phyloP scores from a whole-genome alignment of 2,888 invertebrate genomes.

The Caenorhabditis sulstoni region DNA sequence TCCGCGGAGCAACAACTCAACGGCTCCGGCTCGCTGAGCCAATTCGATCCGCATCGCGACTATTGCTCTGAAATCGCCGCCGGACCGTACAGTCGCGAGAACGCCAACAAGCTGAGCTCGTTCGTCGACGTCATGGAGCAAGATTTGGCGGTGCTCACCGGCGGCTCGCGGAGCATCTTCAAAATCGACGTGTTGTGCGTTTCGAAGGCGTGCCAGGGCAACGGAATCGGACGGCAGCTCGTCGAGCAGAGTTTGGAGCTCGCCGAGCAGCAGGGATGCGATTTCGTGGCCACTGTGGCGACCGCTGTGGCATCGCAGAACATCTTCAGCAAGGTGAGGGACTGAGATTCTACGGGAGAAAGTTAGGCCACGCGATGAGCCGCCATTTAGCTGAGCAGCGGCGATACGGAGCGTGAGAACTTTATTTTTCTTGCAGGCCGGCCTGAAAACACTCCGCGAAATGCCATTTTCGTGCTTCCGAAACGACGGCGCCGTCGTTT shows the following conservation, averaged over 20 bases:
- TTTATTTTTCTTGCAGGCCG: conserved; percentile 46
- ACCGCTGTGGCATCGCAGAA: conserved; percentile 65
- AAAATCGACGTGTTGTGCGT: conserved; percentile 71
- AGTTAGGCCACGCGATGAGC: no score
- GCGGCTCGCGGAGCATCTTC: conserved; percentile 45
- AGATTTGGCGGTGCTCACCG: conserved; percentile 42
- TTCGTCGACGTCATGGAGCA: conserved; percentile 64
- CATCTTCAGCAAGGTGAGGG: conserved; percentile 59
- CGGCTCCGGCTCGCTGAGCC: neutral
- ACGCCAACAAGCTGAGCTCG: conserved; percentile 60
- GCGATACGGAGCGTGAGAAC: no score
- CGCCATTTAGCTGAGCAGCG: no score
- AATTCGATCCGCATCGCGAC: conserved; percentile 63
- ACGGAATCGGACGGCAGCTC: conserved; percentile 59
- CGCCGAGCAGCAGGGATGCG: conserved; percentile 51
- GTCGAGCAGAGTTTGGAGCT: conserved; percentile 51
- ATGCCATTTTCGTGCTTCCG: conserved; percentile 69
- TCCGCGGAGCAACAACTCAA: neutral
- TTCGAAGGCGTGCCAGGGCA: conserved; percentile 57
- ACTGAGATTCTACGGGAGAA: no score
- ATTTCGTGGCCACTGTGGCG: conserved; percentile 60
- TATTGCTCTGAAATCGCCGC: conserved; percentile 56
- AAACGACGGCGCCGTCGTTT: conserved; percentile 58
- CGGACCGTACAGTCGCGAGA: conserved; percentile 55
- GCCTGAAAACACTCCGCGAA: conserved; percentile 61